These are phyloP conservation scores for Meta bourneti DNA, from an alignment of 2,888 invertebrate genomes.

Conservation along the genomic window DNA sequence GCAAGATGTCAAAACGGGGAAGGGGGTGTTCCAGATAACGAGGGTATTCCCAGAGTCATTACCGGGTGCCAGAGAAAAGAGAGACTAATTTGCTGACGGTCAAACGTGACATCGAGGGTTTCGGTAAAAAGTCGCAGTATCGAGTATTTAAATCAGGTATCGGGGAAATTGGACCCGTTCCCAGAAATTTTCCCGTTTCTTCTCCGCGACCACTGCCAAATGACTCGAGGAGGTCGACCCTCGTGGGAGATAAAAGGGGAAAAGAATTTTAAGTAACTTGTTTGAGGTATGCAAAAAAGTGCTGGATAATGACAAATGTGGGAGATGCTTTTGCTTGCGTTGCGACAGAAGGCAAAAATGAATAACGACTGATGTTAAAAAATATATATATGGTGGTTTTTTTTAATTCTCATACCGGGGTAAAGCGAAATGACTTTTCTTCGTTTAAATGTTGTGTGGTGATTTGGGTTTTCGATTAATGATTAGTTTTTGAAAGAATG, in stretches of 20 bases:
- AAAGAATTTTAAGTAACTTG: slow-evolving; percentile 40
- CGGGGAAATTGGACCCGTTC: not conserved
- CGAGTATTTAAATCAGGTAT: slow-evolving; percentile 58
- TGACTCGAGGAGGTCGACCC: slow-evolving; percentile 12
- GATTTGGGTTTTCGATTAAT: no score
- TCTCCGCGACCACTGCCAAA: not conserved
- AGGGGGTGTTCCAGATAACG: slow-evolving; percentile 34
- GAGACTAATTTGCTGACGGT: slow-evolving; percentile 60
- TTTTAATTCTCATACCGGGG: no score
- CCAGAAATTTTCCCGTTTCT: slow-evolving; percentile 33
- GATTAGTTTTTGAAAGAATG: no score
- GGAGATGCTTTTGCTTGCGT: no score
- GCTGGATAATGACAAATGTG: no score
- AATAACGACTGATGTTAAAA: no score
- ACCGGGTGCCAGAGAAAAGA: slow-evolving; percentile 26
- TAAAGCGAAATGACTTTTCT: no score
- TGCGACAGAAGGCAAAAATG: no score
- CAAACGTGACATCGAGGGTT: slow-evolving; percentile 46
- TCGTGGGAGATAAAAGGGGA: no score
- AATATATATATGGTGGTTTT: no score
- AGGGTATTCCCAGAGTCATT: slow-evolving; percentile 53
- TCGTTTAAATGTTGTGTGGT: no score
- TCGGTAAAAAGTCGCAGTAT: slow-evolving; percentile 4
- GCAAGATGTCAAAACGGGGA: slow-evolving; percentile 43
- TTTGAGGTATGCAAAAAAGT: slow-evolving; percentile 6